A percentile compares a stretch with the other conserved stretches of the same genome.
phyloP scores from a whole-genome alignment of 2,888 invertebrate species.

The Parapristionchus giblindavisi region DNA sequence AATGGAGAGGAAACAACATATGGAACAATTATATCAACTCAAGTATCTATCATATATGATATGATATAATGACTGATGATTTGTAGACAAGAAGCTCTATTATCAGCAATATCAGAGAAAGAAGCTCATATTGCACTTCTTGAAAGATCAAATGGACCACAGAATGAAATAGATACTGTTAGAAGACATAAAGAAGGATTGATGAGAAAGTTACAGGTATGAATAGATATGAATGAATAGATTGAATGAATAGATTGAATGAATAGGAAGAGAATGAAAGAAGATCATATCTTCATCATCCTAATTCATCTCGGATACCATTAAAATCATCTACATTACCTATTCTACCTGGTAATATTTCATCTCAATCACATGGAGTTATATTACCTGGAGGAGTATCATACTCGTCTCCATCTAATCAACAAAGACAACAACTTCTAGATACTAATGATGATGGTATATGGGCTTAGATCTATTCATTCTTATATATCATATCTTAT shows the following conservation, averaged over 20 bases:
- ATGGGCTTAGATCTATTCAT: conserved; percentile 33
- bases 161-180: conserved; percentile 56
- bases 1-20: conserved; percentile 77
- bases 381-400: neutral
- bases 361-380: conserved; percentile 1
- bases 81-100: conserved; percentile 83
- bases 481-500: neutral
- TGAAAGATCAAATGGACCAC: conserved; percentile 73
- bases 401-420: neutral
- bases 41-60: conserved; percentile 75
- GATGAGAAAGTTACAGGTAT: conserved; percentile 47
- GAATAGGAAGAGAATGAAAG: conserved; percentile 34
- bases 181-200: conserved; percentile 57
- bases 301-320: neutral
- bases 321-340: conserved; percentile 1
- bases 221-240: neutral
- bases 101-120: conserved; percentile 85
- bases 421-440: neutral
- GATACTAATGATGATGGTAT: conserved; percentile 35
- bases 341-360: neutral
- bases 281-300: conserved; percentile 27
- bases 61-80: neutral
- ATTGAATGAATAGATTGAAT: neutral
- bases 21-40: conserved; percentile 82
- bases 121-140: conserved; percentile 86